These are phyloP conservation scores for Clarias magur DNA, from an alignment of 2,113 vertebrate genomes.

Conservation along the genomic window DNA sequence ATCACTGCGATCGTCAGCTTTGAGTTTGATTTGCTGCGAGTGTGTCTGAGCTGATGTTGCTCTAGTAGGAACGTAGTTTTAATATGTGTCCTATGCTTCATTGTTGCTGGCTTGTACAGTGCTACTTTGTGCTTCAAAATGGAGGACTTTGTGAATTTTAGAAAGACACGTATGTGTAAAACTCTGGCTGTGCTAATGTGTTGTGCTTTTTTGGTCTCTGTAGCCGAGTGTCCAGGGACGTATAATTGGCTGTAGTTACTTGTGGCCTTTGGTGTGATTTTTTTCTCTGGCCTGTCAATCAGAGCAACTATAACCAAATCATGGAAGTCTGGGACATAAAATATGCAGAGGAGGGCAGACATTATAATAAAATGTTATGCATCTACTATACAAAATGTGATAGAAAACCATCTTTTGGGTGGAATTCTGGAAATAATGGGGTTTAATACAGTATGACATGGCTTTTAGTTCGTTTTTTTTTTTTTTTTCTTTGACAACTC, in stretches of 20 bases:
- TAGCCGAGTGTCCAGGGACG: neutral
- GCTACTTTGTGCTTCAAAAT: neutral
- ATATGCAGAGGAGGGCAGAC: neutral
- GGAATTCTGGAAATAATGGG: neutral
- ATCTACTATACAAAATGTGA: neutral
- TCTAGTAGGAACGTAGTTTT: neutral
- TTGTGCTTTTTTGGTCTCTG: neutral
- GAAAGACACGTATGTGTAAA: neutral
- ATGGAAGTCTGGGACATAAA: neutral
- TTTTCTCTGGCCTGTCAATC: neutral
- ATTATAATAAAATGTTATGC: neutral
- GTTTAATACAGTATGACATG: neutral
- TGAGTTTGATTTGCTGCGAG: neutral
- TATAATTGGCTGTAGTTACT: neutral
- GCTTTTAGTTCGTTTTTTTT: neutral
- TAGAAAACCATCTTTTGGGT: neutral
- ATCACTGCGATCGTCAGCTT: neutral
- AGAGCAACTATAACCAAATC: neutral
- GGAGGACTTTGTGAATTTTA: neutral
- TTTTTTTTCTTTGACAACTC: too few species aligned
- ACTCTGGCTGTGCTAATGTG: neutral
- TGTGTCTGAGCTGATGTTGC: neutral
- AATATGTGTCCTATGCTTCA: neutral
- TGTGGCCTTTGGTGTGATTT: neutral
- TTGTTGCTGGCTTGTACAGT: slow-evolving; percentile 1